phyloP scores from a whole-genome alignment of 2,888 invertebrate genomes.

The Ectemnius continuus region DNA sequence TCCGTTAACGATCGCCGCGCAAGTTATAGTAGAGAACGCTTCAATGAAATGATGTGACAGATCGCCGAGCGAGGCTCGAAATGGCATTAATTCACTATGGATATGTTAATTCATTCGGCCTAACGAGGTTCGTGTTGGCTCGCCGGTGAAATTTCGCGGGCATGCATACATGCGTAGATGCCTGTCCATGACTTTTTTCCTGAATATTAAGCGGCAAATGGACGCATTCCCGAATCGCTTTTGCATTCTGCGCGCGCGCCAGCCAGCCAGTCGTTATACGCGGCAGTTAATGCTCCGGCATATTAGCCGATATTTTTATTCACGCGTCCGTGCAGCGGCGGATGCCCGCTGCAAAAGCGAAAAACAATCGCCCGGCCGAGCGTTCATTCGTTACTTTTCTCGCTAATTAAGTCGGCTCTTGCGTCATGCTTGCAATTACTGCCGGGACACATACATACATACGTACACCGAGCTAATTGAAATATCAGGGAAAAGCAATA shows the following conservation, averaged over 20 bases:
- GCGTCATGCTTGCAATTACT: too few relatives aligned
- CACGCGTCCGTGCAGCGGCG: too few relatives aligned
- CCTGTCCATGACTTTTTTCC: background rate
- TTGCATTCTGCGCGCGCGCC: background rate
- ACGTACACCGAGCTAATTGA: too few relatives aligned
- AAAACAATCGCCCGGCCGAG: too few relatives aligned
- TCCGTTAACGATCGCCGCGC: background rate
- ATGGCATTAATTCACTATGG: conserved; percentile 41
- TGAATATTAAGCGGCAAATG: conserved; percentile 4
- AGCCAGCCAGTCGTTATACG: too few relatives aligned
- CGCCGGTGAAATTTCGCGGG: background rate
- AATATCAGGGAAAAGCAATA: too few relatives aligned
- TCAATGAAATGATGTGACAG: conserved; percentile 4
- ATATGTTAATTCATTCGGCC: conserved; percentile 42
- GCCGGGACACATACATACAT: too few relatives aligned
- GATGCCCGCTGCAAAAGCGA: too few relatives aligned
- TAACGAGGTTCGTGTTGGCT: conserved; percentile 24
- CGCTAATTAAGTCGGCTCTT: too few relatives aligned
- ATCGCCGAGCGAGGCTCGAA: conserved; percentile 17
- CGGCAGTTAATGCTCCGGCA: too few relatives aligned
- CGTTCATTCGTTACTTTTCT: too few relatives aligned
- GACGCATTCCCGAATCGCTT: background rate
- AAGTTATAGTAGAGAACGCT: background rate
- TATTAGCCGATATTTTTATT: too few relatives aligned
- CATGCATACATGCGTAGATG: background rate